These are phyloP conservation scores for Danio tinwini DNA, from an alignment of 2,797 vertebrate genomes.

Conservation along the genomic window DNA sequence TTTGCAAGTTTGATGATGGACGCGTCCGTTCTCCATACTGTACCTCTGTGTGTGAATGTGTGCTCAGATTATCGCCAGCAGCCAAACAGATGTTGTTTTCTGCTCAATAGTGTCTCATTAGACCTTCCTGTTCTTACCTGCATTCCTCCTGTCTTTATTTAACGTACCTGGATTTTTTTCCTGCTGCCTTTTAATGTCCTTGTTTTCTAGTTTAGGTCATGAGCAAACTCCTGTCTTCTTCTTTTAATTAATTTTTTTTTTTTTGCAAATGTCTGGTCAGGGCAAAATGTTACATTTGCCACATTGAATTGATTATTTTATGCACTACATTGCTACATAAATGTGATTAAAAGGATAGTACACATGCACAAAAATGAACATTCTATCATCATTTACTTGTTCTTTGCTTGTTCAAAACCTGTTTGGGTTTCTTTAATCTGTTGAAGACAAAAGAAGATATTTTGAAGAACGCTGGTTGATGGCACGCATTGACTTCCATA, in stretches of 20 bases:
- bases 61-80: slow-evolving; percentile 80
- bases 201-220: not conserved
- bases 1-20: slow-evolving; percentile 69
- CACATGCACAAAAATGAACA: too few species aligned
- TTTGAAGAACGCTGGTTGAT: too few species aligned
- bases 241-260: not conserved
- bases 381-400: too few species aligned
- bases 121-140: slow-evolving; percentile 69
- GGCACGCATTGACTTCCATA: too few species aligned
- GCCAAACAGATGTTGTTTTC: slow-evolving; percentile 86
- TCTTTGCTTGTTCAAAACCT: too few species aligned
- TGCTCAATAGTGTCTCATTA: slow-evolving; percentile 73
- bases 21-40: slow-evolving; percentile 68
- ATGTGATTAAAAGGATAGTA: too few species aligned
- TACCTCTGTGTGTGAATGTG: slow-evolving; percentile 76
- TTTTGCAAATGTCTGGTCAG: not conserved
- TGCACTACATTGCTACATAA: too few species aligned
- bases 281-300: not conserved
- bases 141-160: slow-evolving; percentile 67
- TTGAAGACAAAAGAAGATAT: too few species aligned
- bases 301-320: not conserved
- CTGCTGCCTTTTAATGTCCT: slow-evolving; percentile 25
- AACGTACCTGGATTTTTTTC: slow-evolving; percentile 35
- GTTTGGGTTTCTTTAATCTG: too few species aligned
- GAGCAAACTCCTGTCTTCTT: not conserved